These are phyloP conservation scores for Lepeophtheirus nordmannii DNA, from an alignment of 2,888 invertebrate genomes.

Conservation along the genomic window DNA sequence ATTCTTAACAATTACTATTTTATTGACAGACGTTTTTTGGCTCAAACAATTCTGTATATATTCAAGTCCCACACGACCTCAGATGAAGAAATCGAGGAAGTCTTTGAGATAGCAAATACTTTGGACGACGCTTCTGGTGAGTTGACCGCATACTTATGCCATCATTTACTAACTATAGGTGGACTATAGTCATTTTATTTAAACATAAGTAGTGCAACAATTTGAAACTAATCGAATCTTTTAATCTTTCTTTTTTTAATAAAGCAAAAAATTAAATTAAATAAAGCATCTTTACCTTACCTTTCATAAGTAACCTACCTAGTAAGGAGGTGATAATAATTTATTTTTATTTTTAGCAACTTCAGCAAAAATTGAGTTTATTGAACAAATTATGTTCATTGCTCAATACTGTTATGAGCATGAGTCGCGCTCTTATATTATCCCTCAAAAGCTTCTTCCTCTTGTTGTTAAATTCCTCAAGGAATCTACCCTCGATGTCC, in stretches of 20 bases:
- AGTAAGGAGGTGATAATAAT: neutral
- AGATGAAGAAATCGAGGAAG: neutral
- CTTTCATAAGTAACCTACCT: neutral
- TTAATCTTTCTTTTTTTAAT: constrained; percentile 25
- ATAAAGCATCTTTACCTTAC: too few relatives aligned
- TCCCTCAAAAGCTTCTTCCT: constrained; percentile 45
- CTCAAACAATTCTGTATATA: neutral
- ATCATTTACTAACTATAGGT: too few relatives aligned
- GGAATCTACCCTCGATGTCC: constrained; percentile 46
- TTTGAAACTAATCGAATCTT: constrained; percentile 7
- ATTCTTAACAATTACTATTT: too few relatives aligned
- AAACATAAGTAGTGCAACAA: neutral
- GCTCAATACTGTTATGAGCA: constrained; percentile 46
- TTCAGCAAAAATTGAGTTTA: constrained; percentile 45
- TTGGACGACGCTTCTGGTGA: neutral
- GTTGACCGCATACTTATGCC: too few relatives aligned
- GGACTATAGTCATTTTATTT: neutral
- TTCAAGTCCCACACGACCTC: neutral
- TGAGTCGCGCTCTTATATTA: constrained; percentile 36
- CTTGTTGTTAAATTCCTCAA: constrained; percentile 47
- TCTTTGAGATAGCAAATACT: neutral
- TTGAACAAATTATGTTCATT: constrained; percentile 51
- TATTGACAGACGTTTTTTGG: neutral
- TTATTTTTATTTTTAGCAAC: constrained; percentile 31
- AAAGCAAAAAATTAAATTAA: neutral